Conservation (phyloP, 1,140 invertebrate species). For the Drosophila ogumai region DNA sequence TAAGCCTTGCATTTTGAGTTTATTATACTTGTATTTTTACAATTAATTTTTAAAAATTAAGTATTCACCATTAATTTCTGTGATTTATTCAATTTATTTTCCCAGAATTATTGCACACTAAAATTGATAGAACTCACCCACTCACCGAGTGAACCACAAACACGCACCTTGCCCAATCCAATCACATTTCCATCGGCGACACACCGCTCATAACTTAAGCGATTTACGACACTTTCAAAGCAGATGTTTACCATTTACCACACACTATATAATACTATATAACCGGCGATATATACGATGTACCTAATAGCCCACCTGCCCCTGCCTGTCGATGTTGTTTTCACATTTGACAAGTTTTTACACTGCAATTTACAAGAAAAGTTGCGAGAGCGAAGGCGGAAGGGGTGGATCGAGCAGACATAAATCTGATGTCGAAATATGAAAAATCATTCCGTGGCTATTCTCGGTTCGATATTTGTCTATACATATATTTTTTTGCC, state of each 20-base stretch:
- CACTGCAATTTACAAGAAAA: conserved; percentile 34
- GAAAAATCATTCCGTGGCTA: conserved; percentile 35
- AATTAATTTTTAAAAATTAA: neutral
- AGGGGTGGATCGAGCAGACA: conserved; percentile 37
- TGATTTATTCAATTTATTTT: neutral
- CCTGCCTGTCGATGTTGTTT: conserved; percentile 34
- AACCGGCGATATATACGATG: conserved; percentile 1
- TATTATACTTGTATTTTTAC: neutral
- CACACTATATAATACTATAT: conserved; percentile 18
- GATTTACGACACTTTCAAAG: conserved; percentile 62
- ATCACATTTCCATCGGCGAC: conserved; percentile 30
- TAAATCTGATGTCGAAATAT: conserved; percentile 49
- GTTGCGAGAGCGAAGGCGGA: neutral
- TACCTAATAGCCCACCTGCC: conserved; percentile 37
- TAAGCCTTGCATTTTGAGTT: neutral
- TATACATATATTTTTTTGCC: conserved; percentile 26
- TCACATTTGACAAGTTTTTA: conserved; percentile 44
- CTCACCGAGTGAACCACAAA: conserved; percentile 30
- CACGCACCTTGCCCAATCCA: conserved; percentile 26
- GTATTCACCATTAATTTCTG: neutral
- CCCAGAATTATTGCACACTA: neutral
- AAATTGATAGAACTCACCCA: conserved; percentile 14
- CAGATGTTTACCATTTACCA: conserved; percentile 62
- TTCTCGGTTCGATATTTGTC: conserved; percentile 28
- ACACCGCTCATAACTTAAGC: conserved; percentile 46